A percentile compares a stretch with the other conserved stretches of the same genome.
Conservation (phyloP, 2,797 vertebrate species). For the Carduelis carduelis region DNA sequence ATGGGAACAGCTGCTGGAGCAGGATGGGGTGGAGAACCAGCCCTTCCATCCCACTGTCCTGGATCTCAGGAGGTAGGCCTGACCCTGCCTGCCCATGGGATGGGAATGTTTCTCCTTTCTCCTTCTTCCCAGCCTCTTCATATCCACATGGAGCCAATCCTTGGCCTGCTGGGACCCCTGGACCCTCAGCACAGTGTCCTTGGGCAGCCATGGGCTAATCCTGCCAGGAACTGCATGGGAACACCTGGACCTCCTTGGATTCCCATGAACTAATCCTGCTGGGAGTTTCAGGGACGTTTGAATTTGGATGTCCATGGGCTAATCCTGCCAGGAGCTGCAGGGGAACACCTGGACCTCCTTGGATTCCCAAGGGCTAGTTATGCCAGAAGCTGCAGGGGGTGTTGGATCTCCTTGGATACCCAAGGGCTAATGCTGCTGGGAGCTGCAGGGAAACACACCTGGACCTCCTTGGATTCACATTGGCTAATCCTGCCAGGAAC, state of each 20-base stretch:
- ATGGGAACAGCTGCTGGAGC: background rate
- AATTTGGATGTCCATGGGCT: no score
- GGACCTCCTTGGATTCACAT: background rate
- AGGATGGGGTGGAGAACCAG: background rate
- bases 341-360: no score
- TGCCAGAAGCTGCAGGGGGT: background rate
- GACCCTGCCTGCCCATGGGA: fast-evolving
- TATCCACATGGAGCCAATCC: fast-evolving
- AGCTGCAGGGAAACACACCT: background rate
- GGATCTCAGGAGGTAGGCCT: background rate
- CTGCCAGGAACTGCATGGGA: fast-evolving
- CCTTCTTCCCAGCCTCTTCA: background rate
- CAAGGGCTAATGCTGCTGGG: background rate
- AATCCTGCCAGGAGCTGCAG: no score
- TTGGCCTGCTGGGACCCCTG: background rate
- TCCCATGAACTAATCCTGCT: no score
- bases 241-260: background rate
- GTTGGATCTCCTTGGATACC: background rate
- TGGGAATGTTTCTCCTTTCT: background rate
- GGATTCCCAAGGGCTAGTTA: background rate
- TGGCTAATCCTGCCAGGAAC: background rate
- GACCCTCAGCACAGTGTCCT: background rate
- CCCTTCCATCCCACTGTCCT: background rate
- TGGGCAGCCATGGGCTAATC: background rate
- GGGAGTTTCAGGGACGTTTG: no score